Conservation (phyloP, 2,797 vertebrate species). For the Sternotherus odoratus region DNA sequence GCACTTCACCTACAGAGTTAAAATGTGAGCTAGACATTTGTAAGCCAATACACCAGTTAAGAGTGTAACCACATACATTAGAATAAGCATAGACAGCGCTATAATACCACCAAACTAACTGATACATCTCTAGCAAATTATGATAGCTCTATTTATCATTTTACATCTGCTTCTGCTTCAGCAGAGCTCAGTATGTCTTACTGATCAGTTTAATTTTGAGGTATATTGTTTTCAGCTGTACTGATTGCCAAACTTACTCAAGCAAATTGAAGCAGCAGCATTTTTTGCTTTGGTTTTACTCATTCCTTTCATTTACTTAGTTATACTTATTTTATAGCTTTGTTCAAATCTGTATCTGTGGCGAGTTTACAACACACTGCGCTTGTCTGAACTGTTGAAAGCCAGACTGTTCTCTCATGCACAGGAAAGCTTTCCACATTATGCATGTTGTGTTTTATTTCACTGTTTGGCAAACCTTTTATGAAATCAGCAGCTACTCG, state of each 20-base stretch:
- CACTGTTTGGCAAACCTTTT: conserved; percentile 79
- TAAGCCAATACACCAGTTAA: neutral
- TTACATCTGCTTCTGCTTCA: conserved; percentile 54
- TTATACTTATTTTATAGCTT: conserved; percentile 76
- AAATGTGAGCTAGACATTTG: conserved; percentile 31
- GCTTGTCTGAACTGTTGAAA: conserved; percentile 76
- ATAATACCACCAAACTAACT: conserved; percentile 13
- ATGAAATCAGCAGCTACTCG: conserved; percentile 80
- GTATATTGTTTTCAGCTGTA: conserved; percentile 62
- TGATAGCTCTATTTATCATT: conserved; percentile 47
- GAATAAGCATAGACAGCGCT: neutral
- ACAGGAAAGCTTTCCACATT: conserved; percentile 74
- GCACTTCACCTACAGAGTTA: conserved; percentile 33
- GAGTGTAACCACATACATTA: neutral
- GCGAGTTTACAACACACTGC: conserved; percentile 70
- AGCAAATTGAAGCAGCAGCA: neutral
- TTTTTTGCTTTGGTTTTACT: accelerated
- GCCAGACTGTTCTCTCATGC: conserved; percentile 72
- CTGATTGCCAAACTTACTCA: conserved; percentile 32
- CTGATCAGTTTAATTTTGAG: conserved; percentile 28
- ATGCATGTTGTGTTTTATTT: conserved; percentile 77
- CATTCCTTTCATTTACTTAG: conserved; percentile 53
- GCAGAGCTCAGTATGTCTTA: neutral
- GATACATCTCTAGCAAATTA: conserved; percentile 12
- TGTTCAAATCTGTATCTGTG: conserved; percentile 79